These are phyloP conservation scores for Apistogramma diplotaenia DNA, from an alignment of 2,113 vertebrate genomes.

Conservation along the genomic window DNA sequence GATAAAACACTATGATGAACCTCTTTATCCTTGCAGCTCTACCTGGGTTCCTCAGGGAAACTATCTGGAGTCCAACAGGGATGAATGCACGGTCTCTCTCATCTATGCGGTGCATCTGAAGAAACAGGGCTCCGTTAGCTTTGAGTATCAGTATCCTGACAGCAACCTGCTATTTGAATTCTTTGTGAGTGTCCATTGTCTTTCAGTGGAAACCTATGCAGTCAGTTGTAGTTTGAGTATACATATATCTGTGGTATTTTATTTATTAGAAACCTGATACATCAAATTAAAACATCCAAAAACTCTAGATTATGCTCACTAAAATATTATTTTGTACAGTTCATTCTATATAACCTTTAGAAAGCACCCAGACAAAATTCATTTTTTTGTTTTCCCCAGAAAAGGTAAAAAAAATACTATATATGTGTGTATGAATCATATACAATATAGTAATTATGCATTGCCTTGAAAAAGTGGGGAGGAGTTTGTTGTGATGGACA, in stretches of 20 bases:
- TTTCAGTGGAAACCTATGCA: background rate
- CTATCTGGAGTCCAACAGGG: conserved; percentile 94
- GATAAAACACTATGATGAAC: background rate
- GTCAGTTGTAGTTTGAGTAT: background rate
- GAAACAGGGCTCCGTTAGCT: conserved; percentile 90
- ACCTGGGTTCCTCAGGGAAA: conserved; percentile 90
- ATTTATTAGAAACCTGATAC: background rate
- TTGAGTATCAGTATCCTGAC: conserved; percentile 96
- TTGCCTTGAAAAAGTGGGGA: background rate
- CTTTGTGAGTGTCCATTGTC: conserved; percentile 83
- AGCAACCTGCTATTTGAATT: conserved; percentile 97
- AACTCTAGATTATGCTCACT: background rate
- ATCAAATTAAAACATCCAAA: background rate
- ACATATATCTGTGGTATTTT: background rate
- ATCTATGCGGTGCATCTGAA: conserved; percentile 96
- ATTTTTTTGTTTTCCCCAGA: too few relatives aligned
- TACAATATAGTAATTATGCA: background rate
- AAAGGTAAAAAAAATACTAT: too few relatives aligned
- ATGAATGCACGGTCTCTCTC: conserved; percentile 95
- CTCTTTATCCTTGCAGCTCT: conserved; percentile 68
- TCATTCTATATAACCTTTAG: too few relatives aligned
- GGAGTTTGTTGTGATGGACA: background rate
- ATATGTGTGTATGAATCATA: background rate
- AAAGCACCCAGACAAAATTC: too few relatives aligned
- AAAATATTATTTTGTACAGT: background rate